Base-by-base conservation (phyloP, 2,888 invertebrate species). In the Holacanthella duospinosa region DNA sequence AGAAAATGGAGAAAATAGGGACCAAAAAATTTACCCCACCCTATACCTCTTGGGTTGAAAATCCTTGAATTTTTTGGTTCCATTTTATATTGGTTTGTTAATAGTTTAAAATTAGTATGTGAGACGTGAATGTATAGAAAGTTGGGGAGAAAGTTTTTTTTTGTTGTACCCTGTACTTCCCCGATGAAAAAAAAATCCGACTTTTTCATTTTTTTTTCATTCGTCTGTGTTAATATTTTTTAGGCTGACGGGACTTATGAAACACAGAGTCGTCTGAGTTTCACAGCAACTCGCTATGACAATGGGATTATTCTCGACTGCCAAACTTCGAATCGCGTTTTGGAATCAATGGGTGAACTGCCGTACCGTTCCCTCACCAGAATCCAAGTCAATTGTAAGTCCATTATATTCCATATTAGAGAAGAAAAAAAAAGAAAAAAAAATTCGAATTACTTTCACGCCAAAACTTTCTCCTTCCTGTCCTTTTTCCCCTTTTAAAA, bases 301-400 rank as follows among this genome's bases (percentile, higher is more conserved):
- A 89, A 92, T 75, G 86, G 86, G 25, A 82, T 82, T 68, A 84
- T 84, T 73, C 86, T 92, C 76, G 84, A 85, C 72, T 93, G 93
- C 75, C 85, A 86, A 74, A 89, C 89, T 0, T 84, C 86, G 71
- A 93, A 93, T 78, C 82, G 86, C 67, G 91, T 93, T 59, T 86
- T 87, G 75, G 78, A 82, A 69, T 82, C 84, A 64, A 84, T 86
- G 68, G 82, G 84, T 53, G 87, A 89, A 74, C 85, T 86, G 63
- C 88, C 90, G 1, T 82, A 91, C 76, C 83, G 86, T 68, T 84
- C 85, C 36, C 83, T 83, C 9, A 80, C 84, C 53, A 84, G 84
- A 55, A 80, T 93, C 65, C 88, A 90, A 78, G 89, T 93, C 65
- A 83, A 88, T 79, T 93, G 93, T 93, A 84, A 87, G 91, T 85